These are phyloP conservation scores for Boulengeromyrus knoepffleri DNA, from an alignment of 2,113 vertebrate species.

Conservation along the genomic window DNA sequence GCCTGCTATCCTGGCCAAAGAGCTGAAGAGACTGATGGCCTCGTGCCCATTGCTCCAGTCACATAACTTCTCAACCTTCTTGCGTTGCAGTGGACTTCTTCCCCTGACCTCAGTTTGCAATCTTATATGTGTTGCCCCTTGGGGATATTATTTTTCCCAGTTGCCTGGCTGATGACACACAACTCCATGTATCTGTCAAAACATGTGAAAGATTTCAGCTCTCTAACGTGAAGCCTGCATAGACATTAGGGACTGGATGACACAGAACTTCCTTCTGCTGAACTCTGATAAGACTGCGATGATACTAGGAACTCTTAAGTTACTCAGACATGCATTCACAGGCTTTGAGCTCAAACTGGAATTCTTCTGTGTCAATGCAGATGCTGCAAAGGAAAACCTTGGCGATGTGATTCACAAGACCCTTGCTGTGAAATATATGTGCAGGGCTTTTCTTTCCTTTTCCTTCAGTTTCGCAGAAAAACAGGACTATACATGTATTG, in stretches of 20 bases:
- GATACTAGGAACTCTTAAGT: background rate
- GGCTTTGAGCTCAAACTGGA: background rate
- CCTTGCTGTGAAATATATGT: background rate
- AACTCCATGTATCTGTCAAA: slow-evolving; percentile 1
- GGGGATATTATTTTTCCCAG: background rate
- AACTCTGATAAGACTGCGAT: background rate
- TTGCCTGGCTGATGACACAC: background rate
- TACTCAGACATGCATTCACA: background rate
- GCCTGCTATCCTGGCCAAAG: background rate
- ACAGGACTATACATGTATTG: background rate
- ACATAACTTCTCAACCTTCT: background rate
- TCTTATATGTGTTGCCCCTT: background rate
- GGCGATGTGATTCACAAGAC: background rate
- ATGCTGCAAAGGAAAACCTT: background rate
- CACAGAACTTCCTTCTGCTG: background rate
- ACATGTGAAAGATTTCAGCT: background rate
- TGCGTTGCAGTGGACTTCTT: background rate
- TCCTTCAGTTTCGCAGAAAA: background rate
- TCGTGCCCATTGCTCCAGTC: background rate
- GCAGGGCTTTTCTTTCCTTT: background rate
- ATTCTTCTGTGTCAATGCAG: background rate
- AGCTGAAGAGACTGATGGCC: background rate
- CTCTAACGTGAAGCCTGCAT: background rate
- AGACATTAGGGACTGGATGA: background rate
- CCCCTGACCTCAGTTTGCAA: background rate